Base-by-base conservation (phyloP, 2,888 invertebrate genomes). In the Rotaria macrura region DNA sequence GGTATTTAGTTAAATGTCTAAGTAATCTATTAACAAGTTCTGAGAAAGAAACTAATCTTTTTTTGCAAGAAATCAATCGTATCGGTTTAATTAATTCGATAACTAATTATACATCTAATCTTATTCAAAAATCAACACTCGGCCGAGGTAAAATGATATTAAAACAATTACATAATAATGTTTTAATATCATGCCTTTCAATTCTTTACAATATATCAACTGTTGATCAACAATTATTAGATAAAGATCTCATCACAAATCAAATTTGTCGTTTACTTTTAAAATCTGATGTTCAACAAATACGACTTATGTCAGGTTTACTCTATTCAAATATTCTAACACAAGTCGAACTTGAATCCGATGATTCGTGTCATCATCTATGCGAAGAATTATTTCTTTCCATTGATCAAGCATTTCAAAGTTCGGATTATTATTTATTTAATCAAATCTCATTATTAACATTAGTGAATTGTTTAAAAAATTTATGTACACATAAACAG, bases 171-270 rank as follows among this genome's bases (percentile, higher is more conserved):
- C 79, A 79, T 79, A 3, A 43, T 79, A 25, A 79, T 43, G 43
- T 79, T 43, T 14, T 79, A 40, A 40, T 23, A 79, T 79, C 79
- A 43, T n/a, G 25, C n/a, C 43, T 79, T 43, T 79, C 79, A 43
- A 79, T 79, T n/a, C 40, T 79, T 25, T 79, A 79, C 9, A 79
- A 79, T 23, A 79, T 79, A 40, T 79, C 43, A n/a, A 79, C 43
- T n/a, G 25, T 79, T 25, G 43, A 43, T 43, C 10, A 79, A 6
- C 17, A 65, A 12, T 5, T 65, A 34, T 12, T 65, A 14, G 14
- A 65, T 65, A 34, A 17, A 65, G 34, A 65, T 65, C 4, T 65
- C 4, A 34, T 65, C 17, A n/a, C 43, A n/a, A 43, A 79, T 79
- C 23, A 43, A 79, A 79, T 79, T 3, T 43, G 79, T 79, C 79